A percentile compares a stretch with the other conserved stretches of the same genome.
These are phyloP conservation scores for Drusus annulatus DNA, from an alignment of 1,140 invertebrate species.

Conservation along the genomic window DNA sequence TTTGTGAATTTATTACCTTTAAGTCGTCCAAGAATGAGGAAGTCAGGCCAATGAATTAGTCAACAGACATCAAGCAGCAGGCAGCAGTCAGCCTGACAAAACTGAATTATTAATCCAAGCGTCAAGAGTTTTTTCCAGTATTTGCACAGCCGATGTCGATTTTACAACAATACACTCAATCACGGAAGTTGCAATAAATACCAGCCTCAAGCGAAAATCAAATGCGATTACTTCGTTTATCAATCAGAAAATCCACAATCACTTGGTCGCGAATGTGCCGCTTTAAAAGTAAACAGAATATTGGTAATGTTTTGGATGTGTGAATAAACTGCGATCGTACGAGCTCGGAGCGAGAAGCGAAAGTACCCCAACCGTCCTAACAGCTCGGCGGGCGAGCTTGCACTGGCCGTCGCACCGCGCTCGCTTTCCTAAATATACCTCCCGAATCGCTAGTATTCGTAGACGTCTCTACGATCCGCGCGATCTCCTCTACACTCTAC, in stretches of 20 bases:
- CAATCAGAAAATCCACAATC: neutral
- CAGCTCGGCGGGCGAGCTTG: slow-evolving; percentile 52
- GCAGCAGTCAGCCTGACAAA: slow-evolving; percentile 18
- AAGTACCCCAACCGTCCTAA: slow-evolving; percentile 15
- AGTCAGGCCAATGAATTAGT: slow-evolving; percentile 35
- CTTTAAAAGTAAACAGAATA: slow-evolving; percentile 14
- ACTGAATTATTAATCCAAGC: slow-evolving; percentile 49
- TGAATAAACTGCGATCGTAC: slow-evolving; percentile 45
- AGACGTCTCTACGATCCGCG: slow-evolving; percentile 45
- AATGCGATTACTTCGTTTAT: neutral
- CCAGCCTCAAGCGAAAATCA: neutral
- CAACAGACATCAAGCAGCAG: neutral
- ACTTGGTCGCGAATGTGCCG: neutral
- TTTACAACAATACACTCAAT: slow-evolving; percentile 42
- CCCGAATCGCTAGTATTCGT: slow-evolving; percentile 31
- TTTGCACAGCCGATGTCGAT: slow-evolving; percentile 49
- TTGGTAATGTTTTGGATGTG: slow-evolving; percentile 14
- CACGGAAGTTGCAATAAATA: slow-evolving; percentile 44
- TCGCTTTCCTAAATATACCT: slow-evolving; percentile 54
- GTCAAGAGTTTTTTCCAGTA: slow-evolving; percentile 34
- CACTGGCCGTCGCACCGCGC: slow-evolving; percentile 50
- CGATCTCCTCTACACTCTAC: slow-evolving; percentile 20
- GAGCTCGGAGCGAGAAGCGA: slow-evolving; percentile 14
- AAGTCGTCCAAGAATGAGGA: slow-evolving; percentile 19
- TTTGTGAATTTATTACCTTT: slow-evolving; percentile 30